phyloP scores from a whole-genome alignment of 1,140 invertebrate species.

The Papilio machaon region DNA sequence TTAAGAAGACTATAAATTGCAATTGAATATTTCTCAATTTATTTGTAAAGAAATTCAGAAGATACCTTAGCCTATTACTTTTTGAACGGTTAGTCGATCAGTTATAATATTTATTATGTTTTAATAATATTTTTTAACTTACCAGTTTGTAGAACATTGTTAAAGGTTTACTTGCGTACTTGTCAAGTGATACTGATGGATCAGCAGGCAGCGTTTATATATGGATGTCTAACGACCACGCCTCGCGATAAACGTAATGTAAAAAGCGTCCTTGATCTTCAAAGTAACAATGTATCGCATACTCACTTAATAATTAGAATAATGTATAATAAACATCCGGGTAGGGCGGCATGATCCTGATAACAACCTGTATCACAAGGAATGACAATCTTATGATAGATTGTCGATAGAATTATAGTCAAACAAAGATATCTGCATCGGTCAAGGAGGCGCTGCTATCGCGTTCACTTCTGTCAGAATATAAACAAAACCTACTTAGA shows the following conservation, averaged over 20 bases:
- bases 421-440: too few relatives aligned
- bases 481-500: too few relatives aligned
- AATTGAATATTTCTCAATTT: too few relatives aligned
- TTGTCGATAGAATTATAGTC: not conserved
- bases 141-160: constrained; percentile 76
- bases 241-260: constrained; percentile 54
- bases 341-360: constrained; percentile 45
- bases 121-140: constrained; percentile 45
- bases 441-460: too few relatives aligned
- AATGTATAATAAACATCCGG: constrained; percentile 63
- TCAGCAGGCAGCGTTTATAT: constrained; percentile 62
- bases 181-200: constrained; percentile 66
- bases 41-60: not conserved
- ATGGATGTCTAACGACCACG: constrained; percentile 62
- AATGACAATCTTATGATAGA: not conserved
- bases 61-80: not conserved
- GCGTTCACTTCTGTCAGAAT: too few relatives aligned
- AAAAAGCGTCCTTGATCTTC: constrained; percentile 78
- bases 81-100: not conserved
- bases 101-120: not conserved
- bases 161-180: constrained; percentile 55
- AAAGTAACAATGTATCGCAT: constrained; percentile 62
- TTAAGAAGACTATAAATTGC: not conserved
- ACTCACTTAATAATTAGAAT: constrained; percentile 48
- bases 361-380: not conserved